phyloP scores from a whole-genome alignment of 2,797 vertebrate genomes.

The Anguilla anguilla region DNA sequence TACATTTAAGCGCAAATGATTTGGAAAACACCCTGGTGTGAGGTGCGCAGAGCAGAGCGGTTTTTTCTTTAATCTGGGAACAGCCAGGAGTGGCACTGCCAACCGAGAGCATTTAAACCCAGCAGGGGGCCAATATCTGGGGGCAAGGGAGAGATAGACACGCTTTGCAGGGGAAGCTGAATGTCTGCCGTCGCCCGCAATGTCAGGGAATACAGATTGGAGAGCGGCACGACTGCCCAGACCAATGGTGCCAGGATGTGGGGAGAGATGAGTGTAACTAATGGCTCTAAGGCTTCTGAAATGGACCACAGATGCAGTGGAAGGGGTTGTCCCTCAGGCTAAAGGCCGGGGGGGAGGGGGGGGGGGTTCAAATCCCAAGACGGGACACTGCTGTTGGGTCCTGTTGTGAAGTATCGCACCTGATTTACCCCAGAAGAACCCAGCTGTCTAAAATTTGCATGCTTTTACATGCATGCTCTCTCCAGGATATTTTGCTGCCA shows the following conservation, averaged over 20 bases:
- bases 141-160: conserved; percentile 67
- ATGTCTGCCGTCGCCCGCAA: conserved; percentile 64
- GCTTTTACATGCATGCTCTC: not conserved
- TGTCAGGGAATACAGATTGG: conserved; percentile 23
- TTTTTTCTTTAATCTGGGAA: conserved; percentile 76
- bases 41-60: conserved; percentile 73
- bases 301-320: not conserved
- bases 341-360: not conserved
- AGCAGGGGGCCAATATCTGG: conserved; percentile 72
- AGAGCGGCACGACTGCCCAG: not conserved
- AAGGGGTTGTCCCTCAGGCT: not conserved
- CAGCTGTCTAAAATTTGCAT: not conserved
- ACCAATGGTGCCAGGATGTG: conserved; percentile 59
- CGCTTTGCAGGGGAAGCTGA: conserved; percentile 74
- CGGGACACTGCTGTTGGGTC: not conserved
- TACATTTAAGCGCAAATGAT: conserved; percentile 81
- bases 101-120: conserved; percentile 71
- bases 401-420: not conserved
- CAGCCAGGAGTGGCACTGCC: conserved; percentile 71
- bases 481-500: not conserved
- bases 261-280: conserved; percentile 76
- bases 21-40: conserved; percentile 73
- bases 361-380: not conserved
- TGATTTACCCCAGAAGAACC: not conserved
- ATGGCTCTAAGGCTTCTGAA: not conserved